phyloP scores from a whole-genome alignment of 2,888 invertebrate genomes.

The Spodoptera exigua region DNA sequence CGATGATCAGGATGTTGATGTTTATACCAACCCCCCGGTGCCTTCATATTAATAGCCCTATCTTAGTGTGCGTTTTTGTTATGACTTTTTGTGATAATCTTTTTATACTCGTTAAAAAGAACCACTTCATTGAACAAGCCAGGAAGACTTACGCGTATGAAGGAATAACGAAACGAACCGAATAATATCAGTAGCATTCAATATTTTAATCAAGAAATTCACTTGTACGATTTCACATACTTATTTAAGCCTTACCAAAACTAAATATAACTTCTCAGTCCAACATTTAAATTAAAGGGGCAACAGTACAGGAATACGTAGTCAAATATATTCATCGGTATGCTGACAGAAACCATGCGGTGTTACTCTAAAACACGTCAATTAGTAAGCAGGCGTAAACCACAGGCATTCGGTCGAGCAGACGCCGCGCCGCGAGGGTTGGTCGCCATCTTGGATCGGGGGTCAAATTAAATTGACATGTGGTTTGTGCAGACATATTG shows the following conservation, averaged over 20 bases:
- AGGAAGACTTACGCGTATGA: conserved; percentile 4
- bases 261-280: conserved; percentile 31
- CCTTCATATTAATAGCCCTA: too few species aligned
- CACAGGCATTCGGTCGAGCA: conserved; percentile 79
- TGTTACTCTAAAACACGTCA: conserved; percentile 83
- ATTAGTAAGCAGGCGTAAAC: conserved; percentile 82
- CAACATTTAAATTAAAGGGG: conserved; percentile 42
- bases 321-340: conserved; percentile 67
- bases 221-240: conserved; percentile 27
- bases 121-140: not conserved
- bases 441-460: conserved; percentile 85
- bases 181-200: conserved; percentile 20
- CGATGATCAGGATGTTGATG: too few species aligned
- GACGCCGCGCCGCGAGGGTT: conserved; percentile 73
- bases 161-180: conserved; percentile 4
- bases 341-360: conserved; percentile 74
- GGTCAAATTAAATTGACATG: conserved; percentile 89
- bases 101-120: too few species aligned
- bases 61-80: too few species aligned
- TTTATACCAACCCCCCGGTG: too few species aligned
- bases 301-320: conserved; percentile 46
- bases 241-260: conserved; percentile 21
- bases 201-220: conserved; percentile 39
- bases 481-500: conserved; percentile 86
- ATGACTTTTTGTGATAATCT: too few species aligned